phyloP scores from a whole-genome alignment of 2,888 invertebrate genomes.

The Philhelius pedissequus region DNA sequence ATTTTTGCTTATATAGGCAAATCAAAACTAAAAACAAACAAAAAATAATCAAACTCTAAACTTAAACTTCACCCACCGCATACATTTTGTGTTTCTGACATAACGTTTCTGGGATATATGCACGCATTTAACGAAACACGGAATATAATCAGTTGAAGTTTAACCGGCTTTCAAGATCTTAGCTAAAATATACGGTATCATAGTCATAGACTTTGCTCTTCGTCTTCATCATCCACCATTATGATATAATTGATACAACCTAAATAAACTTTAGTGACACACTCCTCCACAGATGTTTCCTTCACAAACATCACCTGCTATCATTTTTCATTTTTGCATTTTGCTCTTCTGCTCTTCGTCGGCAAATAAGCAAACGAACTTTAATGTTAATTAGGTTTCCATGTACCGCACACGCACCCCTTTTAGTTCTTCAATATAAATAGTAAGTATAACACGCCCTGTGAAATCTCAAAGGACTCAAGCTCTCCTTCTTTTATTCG shows the following conservation, averaged over 20 bases:
- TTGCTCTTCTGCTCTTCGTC: background rate
- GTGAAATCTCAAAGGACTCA: conserved; percentile 27
- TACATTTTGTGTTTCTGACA: conserved; percentile 54
- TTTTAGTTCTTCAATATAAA: background rate
- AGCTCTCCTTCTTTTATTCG: background rate
- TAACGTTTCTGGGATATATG: background rate
- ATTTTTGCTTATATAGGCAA: conserved; percentile 23
- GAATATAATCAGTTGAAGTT: conserved; percentile 47
- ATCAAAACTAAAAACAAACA: background rate
- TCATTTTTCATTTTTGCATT: conserved; percentile 22
- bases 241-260: conserved; percentile 53
- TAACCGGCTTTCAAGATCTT: conserved; percentile 15
- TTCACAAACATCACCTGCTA: conserved; percentile 6
- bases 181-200: conserved; percentile 39
- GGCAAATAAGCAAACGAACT: conserved; percentile 33
- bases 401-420: conserved; percentile 25
- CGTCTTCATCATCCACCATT: background rate
- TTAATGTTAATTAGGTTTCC: conserved; percentile 63
- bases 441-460: too few species aligned
- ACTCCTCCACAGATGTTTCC: background rate
- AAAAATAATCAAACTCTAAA: conserved; percentile 8
- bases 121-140: conserved; percentile 40
- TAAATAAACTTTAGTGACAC: background rate
- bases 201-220: conserved; percentile 17
- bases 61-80: too few species aligned